Evolutionary conservation across 2,888 invertebrate genomes (phyloP).

Genomic region (Calameuta idolon): DNA sequence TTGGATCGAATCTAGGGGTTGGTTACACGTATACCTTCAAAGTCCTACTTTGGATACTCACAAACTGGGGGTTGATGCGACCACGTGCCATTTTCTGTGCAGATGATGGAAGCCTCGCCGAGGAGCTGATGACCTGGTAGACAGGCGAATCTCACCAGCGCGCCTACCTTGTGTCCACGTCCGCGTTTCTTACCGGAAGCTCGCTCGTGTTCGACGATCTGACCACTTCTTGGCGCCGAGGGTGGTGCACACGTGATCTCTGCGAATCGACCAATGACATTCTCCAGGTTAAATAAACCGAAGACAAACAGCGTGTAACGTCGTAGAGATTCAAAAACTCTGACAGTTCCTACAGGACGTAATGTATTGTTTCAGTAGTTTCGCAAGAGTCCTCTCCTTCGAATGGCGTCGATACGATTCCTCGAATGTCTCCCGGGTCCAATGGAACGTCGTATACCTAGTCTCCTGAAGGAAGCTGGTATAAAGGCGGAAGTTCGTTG

Average conservation of each 20-base stretch:
- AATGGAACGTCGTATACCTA: neutral
- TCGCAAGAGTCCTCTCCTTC: neutral
- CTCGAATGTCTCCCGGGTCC: neutral
- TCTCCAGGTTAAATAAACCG: neutral
- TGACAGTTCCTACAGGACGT: neutral
- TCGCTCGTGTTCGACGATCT: slow-evolving; percentile 69
- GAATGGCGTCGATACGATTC: neutral
- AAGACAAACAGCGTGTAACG: neutral
- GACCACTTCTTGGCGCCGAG: slow-evolving; percentile 78
- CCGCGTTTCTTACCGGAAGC: slow-evolving; percentile 62
- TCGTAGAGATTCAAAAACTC: neutral
- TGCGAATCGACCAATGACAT: slow-evolving; percentile 58
- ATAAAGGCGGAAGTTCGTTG: neutral
- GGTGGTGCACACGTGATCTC: slow-evolving; percentile 88
- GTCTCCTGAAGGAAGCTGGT: neutral
- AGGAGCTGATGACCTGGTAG: slow-evolving; percentile 75
- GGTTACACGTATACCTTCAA: neutral
- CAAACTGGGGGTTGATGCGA: slow-evolving; percentile 89
- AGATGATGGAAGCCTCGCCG: slow-evolving; percentile 86
- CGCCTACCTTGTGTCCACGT: slow-evolving; percentile 81
- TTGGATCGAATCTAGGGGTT: neutral
- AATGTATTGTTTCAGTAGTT: neutral
- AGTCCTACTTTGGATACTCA: slow-evolving; percentile 60
- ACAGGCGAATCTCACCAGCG: slow-evolving; percentile 83
- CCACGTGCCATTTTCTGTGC: slow-evolving; percentile 90